Base-by-base conservation (phyloP, 2,888 invertebrate species). In the Nipponacmea schrenckii region DNA sequence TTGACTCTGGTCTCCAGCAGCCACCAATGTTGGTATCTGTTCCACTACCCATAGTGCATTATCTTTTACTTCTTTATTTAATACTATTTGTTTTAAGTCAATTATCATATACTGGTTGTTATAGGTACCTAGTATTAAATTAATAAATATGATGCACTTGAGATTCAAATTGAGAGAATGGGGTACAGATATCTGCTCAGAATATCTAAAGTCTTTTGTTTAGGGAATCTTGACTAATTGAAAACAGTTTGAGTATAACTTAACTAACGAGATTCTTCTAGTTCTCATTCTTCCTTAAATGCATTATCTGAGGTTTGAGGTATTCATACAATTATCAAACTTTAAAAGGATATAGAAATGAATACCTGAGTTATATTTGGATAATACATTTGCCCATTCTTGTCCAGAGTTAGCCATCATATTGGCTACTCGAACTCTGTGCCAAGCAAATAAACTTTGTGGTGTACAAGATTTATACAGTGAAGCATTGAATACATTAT, bases 81-180 rank as follows among this genome's bases (percentile, higher is more conserved):
- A 79, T 20, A 79, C 63, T 20, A 89, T 80, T 71, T 80, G 76
- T 67, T 85, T 87, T 75, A 87, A 77, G 73, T 89, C 88, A 17
- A 89, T 69, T 0, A 89, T 77, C 88, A 89, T 88, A 73, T 88
- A 89, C 81, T 89, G 89, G 74, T 89, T 89, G 77, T 88, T 89
- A 76, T 89, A 89, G 0, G 89, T 88, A 0, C 88, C 88, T 87
- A 76, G 17, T 71, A 68, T 67, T 48, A 50, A 62, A 26, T 65
- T 67, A 45, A 45, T 8, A 64, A 7, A 68, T n/a, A 31, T 14
- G 12, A 39, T 31, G 39, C 39, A 39, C 39, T 10, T 8, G 8
- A 4, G 2, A 31, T 4, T 31, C 31, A 31, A 2, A 31, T 7
- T 31, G 39, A 39, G 10, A 10, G 39, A 5, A 5, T 3, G 31